These are phyloP conservation scores for Caradrina kadenii DNA, from an alignment of 2,888 invertebrate genomes.

Conservation along the genomic window DNA sequence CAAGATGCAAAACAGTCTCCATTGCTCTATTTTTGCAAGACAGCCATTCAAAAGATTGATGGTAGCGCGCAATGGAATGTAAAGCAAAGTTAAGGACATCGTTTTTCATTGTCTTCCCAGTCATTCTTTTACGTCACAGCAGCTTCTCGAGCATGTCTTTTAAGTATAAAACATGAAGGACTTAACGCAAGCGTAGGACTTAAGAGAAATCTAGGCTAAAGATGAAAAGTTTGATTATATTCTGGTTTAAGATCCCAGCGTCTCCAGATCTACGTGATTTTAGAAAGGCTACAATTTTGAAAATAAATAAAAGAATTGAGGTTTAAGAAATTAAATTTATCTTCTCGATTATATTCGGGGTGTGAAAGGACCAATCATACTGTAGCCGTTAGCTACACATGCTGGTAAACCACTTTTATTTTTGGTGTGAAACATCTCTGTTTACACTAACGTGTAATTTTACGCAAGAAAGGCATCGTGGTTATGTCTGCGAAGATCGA, in stretches of 20 bases:
- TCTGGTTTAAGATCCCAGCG: background rate
- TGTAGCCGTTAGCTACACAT: too few species aligned
- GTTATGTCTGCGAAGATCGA: too few species aligned
- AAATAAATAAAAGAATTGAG: too few species aligned
- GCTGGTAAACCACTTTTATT: too few species aligned
- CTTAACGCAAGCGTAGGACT: slow-evolving; percentile 2
- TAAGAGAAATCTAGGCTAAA: slow-evolving; percentile 17
- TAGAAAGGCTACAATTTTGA: background rate
- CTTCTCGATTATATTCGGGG: too few species aligned
- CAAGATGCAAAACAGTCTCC: slow-evolving; percentile 17
- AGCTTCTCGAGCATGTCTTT: slow-evolving; percentile 37
- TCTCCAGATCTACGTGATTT: too few species aligned
- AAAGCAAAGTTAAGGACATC: slow-evolving; percentile 58
- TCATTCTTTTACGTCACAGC: slow-evolving; percentile 52
- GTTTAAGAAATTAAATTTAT: too few species aligned
- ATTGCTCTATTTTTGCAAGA: slow-evolving; percentile 44
- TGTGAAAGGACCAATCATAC: too few species aligned
- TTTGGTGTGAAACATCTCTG: too few species aligned
- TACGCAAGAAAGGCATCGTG: too few species aligned
- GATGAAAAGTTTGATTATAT: slow-evolving; percentile 24
- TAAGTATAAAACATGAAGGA: slow-evolving; percentile 13
- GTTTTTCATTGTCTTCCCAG: slow-evolving; percentile 57
- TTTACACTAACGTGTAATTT: too few species aligned
- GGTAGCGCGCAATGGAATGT: slow-evolving; percentile 55
- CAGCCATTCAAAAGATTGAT: slow-evolving; percentile 49